Conservation (phyloP, 2,888 invertebrate species). For the Dastarcus helophoroides region DNA sequence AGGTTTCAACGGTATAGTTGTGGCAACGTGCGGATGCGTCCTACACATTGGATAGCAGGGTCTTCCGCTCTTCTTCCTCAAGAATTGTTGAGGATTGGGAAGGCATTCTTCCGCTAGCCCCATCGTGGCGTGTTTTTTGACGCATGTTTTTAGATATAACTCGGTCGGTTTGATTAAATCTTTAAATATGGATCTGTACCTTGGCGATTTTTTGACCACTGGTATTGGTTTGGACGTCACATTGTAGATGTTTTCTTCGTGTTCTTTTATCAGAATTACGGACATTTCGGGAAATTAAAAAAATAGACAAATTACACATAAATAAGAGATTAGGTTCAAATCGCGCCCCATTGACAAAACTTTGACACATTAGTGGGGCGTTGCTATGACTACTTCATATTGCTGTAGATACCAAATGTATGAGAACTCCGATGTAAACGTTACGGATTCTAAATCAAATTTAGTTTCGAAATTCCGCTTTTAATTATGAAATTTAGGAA, state of each 20-base stretch:
- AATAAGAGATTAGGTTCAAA: too few relatives aligned
- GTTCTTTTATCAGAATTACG: constrained; percentile 49
- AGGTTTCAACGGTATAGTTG: too few relatives aligned
- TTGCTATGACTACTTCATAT: too few relatives aligned
- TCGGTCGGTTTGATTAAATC: constrained; percentile 21
- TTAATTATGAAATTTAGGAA: too few relatives aligned
- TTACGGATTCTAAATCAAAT: too few relatives aligned
- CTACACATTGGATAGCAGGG: constrained; percentile 16
- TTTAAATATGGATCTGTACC: constrained; percentile 40
- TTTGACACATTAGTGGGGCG: too few relatives aligned
- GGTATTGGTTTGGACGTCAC: constrained; percentile 42
- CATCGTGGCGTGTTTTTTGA: constrained; percentile 47
- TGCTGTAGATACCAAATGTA: too few relatives aligned
- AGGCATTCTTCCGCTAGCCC: constrained; percentile 53
- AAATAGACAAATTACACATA: too few relatives aligned
- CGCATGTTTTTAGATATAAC: constrained; percentile 7
- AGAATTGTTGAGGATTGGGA: constrained; percentile 46
- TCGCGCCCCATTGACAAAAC: too few relatives aligned
- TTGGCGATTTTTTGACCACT: constrained; percentile 42
- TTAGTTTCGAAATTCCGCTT: too few relatives aligned
- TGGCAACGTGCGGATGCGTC: constrained; percentile 22
- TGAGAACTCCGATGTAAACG: too few relatives aligned
- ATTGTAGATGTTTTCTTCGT: constrained; percentile 56
- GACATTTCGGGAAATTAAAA: constrained; percentile 43
- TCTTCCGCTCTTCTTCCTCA: constrained; percentile 42